A percentile compares a stretch with the other conserved stretches of the same genome.
These are phyloP conservation scores for Sphenopsis melanotis DNA, from an alignment of 2,797 vertebrate genomes.

Conservation along the genomic window DNA sequence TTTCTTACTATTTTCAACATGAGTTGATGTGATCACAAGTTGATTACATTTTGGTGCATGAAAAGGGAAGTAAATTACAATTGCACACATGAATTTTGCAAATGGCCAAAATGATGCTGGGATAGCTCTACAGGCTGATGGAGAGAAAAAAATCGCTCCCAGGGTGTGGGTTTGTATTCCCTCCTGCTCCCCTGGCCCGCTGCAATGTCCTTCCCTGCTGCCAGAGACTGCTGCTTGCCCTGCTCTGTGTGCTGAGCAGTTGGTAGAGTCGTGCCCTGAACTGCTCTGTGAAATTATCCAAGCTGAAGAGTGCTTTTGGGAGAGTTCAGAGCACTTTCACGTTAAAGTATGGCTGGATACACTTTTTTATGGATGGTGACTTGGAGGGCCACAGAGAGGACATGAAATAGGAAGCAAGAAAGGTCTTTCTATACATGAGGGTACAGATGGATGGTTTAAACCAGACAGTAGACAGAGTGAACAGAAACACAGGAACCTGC, in stretches of 20 bases:
- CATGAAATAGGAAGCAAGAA: background rate
- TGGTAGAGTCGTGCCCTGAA: background rate
- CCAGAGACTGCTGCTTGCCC: background rate
- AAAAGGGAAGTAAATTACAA: background rate
- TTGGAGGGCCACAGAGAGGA: background rate
- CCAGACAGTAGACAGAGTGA: background rate
- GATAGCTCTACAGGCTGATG: background rate
- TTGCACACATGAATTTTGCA: background rate
- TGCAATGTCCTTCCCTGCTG: background rate
- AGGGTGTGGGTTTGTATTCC: background rate
- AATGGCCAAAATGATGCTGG: background rate
- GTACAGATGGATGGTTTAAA: background rate
- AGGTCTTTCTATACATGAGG: background rate
- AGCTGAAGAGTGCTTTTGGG: background rate
- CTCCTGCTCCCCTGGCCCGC: accelerated
- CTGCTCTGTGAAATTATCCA: background rate
- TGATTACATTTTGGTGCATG: background rate
- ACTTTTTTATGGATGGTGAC: background rate
- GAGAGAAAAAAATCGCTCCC: background rate
- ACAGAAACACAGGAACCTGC: accelerated
- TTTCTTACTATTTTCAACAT: background rate
- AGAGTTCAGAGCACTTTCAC: background rate
- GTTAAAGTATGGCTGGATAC: background rate
- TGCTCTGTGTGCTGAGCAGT: background rate
- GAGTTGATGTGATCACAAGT: background rate